phyloP scores from a whole-genome alignment of 2,113 vertebrate species.

The Dicerorhinus sumatrensis region DNA sequence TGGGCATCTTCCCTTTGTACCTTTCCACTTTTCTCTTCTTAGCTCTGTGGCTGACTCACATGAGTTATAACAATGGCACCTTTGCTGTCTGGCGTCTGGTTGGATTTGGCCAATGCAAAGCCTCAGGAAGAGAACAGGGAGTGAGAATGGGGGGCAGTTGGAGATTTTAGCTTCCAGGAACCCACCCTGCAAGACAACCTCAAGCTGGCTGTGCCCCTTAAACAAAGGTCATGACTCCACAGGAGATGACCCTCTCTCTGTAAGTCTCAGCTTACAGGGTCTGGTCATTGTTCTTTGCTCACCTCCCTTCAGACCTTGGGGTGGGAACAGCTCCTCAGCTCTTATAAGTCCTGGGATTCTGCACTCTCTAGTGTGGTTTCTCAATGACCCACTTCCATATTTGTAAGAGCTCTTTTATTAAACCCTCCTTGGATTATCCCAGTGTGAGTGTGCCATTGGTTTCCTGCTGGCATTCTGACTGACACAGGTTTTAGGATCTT shows the following conservation, averaged over 20 bases:
- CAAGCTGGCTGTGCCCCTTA: neutral
- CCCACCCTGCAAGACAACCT: neutral
- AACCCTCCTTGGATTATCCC: neutral
- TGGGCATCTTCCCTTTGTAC: neutral
- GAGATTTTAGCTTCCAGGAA: neutral
- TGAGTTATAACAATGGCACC: fast-evolving
- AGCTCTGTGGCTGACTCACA: neutral
- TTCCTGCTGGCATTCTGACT: neutral
- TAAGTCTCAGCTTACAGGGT: neutral
- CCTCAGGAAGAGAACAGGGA: neutral
- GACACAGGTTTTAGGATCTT: neutral
- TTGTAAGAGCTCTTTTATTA: neutral
- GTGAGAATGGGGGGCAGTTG: neutral
- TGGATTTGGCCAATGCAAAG: neutral
- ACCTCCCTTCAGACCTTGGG: neutral
- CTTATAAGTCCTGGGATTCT: neutral
- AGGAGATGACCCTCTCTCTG: too few species aligned
- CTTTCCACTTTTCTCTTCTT: neutral
- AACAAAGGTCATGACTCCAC: neutral
- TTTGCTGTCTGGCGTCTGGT: neutral
- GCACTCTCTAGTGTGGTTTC: neutral
- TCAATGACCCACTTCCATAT: neutral
- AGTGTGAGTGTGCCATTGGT: neutral
- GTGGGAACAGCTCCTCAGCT: fast-evolving
- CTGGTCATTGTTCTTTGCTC: neutral